Evolutionary conservation across 2,113 vertebrate species (phyloP).

Genomic region (Porphyrio hochstetteri): DNA sequence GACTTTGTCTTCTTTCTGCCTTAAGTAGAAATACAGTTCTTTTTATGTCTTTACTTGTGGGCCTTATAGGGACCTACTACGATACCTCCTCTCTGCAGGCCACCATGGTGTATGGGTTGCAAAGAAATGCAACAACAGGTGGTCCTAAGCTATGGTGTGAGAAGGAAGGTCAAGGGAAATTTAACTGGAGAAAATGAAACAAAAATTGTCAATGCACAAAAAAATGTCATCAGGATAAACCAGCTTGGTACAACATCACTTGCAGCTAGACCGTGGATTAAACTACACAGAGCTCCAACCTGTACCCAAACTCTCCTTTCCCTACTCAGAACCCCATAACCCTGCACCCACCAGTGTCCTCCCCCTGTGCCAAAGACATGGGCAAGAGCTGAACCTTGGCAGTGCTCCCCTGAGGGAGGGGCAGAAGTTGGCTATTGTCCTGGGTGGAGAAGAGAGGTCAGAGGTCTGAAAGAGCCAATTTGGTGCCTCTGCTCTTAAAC

Average conservation of each 20-base stretch:
- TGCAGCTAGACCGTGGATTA: not conserved
- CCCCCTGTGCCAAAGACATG: not conserved
- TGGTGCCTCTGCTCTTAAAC: not conserved
- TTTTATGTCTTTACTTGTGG: not conserved
- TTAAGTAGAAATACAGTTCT: not conserved
- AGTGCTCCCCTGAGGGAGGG: not conserved
- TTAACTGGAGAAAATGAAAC: not conserved
- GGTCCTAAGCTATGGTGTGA: not conserved
- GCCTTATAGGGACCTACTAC: rapidly evolving
- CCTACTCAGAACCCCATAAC: not conserved
- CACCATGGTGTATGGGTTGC: not conserved
- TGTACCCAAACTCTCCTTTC: not conserved
- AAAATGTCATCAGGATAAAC: not conserved
- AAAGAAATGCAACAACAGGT: not conserved
- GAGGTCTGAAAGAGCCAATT: not conserved
- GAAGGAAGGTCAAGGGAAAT: not conserved
- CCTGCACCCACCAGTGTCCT: not conserved
- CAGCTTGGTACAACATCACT: not conserved
- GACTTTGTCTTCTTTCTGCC: not conserved
- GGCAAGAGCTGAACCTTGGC: not conserved
- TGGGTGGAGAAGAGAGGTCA: not conserved
- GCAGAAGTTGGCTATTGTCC: not conserved
- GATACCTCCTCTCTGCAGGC: not conserved
- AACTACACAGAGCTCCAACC: not conserved
- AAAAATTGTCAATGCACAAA: not conserved